Evolutionary conservation across 1,140 invertebrate species (phyloP).

Genomic region (Drosophila setifemur): DNA sequence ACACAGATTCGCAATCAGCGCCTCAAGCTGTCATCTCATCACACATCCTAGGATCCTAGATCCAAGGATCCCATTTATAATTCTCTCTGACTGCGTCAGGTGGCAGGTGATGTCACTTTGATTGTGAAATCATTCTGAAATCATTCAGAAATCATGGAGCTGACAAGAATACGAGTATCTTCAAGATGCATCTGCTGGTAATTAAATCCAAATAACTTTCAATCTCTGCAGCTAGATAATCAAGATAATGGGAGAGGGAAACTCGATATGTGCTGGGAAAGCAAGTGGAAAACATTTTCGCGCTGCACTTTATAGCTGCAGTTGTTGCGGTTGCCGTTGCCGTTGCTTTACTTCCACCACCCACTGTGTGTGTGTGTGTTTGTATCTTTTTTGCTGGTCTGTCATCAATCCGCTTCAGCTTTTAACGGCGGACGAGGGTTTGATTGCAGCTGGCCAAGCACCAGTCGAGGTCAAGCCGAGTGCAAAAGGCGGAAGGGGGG

Average conservation of each 20-base stretch:
- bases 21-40: background rate
- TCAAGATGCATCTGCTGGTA: background rate
- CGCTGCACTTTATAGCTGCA: background rate
- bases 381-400: slow-evolving; percentile 12
- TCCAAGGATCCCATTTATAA: background rate
- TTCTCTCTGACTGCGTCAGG: background rate
- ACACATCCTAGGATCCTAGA: background rate
- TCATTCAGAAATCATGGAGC: background rate
- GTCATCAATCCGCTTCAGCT: slow-evolving; percentile 62
- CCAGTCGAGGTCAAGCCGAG: slow-evolving; percentile 37
- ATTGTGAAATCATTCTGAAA: background rate
- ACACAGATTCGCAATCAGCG: slow-evolving; percentile 25
- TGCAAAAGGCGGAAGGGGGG: slow-evolving; percentile 3
- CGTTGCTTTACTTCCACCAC: background rate
- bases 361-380: background rate
- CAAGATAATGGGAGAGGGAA: slow-evolving; percentile 3
- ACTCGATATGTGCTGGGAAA: slow-evolving; percentile 5
- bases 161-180: background rate
- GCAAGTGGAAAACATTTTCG: no score
- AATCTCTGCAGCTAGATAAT: slow-evolving; percentile 32
- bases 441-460: slow-evolving; percentile 56
- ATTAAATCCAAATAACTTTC: slow-evolving; percentile 6
- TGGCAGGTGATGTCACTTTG: background rate
- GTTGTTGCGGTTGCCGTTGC: slow-evolving; percentile 10
- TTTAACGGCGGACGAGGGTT: slow-evolving; percentile 31